phyloP scores from a whole-genome alignment of 2,888 invertebrate species.

The Scaptomyza flava region DNA sequence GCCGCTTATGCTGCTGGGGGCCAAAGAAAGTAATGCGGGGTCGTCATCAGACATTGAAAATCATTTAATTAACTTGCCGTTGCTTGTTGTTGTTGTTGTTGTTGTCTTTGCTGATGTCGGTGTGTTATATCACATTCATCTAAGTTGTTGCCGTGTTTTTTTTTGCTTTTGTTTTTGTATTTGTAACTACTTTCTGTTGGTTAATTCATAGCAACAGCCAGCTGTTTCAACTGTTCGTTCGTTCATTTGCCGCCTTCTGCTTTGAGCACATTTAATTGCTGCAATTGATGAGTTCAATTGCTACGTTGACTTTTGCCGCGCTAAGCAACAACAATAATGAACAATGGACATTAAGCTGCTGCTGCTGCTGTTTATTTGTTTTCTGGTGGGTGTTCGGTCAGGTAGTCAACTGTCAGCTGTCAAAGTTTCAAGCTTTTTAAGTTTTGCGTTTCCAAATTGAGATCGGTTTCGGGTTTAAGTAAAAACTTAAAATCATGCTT shows the following conservation, averaged over 20 bases:
- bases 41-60: constrained; percentile 69
- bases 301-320: constrained; percentile 60
- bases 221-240: constrained; percentile 9
- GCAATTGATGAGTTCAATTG: constrained; percentile 80
- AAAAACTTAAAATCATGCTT: background rate
- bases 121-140: constrained; percentile 53
- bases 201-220: constrained; percentile 61
- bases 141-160: constrained; percentile 19
- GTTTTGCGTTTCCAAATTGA: constrained; percentile 9
- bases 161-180: background rate
- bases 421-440: constrained; percentile 8
- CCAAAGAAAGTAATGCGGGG: constrained; percentile 63
- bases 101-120: constrained; percentile 24
- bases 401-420: constrained; percentile 41
- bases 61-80: constrained; percentile 71
- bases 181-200: constrained; percentile 53
- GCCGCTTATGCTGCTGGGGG: constrained; percentile 16
- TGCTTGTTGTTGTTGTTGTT: constrained; percentile 21
- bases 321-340: constrained; percentile 3
- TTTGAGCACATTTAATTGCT: constrained; percentile 75
- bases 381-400: constrained; percentile 50
- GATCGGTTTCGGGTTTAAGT: background rate
- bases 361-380: background rate
- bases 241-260: constrained; percentile 34
- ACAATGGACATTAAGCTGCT: constrained; percentile 31